These are phyloP conservation scores for Leuctra nigra DNA, from an alignment of 2,888 invertebrate genomes.

Conservation along the genomic window DNA sequence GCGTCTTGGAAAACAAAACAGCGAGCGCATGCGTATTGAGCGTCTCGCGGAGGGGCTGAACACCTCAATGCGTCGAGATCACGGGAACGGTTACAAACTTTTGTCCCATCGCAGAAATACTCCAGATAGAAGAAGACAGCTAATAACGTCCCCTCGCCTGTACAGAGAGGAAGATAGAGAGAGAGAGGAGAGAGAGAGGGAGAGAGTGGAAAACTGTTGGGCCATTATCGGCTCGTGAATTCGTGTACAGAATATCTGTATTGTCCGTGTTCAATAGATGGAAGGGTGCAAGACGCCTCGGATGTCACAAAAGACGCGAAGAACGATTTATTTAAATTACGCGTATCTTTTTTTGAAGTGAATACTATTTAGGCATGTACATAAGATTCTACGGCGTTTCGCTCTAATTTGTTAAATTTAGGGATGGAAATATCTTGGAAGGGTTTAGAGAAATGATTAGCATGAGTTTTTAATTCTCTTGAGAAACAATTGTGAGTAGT, in stretches of 20 bases:
- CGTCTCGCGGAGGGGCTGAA: too few species aligned
- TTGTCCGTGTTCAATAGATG: neutral
- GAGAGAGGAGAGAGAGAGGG: neutral
- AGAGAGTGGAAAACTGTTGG: conserved; percentile 2
- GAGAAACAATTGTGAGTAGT: too few species aligned
- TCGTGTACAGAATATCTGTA: neutral
- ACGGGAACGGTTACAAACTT: neutral
- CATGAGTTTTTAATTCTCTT: too few species aligned
- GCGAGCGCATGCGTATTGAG: too few species aligned
- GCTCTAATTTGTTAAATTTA: too few species aligned
- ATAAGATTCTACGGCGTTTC: too few species aligned
- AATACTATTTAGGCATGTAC: too few species aligned
- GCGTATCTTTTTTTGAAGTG: neutral
- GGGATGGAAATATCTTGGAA: too few species aligned
- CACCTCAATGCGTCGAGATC: too few species aligned
- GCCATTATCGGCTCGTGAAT: neutral
- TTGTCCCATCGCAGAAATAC: neutral
- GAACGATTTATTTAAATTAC: conserved; percentile 8
- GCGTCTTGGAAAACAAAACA: too few species aligned
- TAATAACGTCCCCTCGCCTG: neutral
- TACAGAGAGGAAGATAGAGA: too few species aligned
- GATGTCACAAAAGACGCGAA: neutral
- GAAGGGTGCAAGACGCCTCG: neutral
- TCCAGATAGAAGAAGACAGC: neutral
- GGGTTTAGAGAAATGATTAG: too few species aligned